These are phyloP conservation scores for Caenorhabditis tropicalis DNA, from an alignment of 1,140 invertebrate species.

Conservation along the genomic window DNA sequence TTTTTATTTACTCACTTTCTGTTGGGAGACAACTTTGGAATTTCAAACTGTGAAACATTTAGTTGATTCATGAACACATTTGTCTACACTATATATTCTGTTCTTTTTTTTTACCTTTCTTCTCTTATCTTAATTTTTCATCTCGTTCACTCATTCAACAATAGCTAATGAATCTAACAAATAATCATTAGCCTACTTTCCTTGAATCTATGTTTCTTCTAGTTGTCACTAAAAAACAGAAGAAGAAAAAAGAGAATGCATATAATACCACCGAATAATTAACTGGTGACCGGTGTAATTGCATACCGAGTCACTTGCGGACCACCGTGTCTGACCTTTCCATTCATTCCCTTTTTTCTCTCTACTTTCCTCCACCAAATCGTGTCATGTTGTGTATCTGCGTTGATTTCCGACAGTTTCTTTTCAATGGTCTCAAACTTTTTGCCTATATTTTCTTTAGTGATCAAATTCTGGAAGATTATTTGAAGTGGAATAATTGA, in stretches of 20 bases:
- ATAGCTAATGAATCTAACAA: not conserved
- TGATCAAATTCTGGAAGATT: constrained; percentile 21
- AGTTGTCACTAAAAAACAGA: not conserved
- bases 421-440: not conserved
- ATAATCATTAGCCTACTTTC: not conserved
- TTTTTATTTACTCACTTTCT: not conserved
- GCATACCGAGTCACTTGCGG: constrained; percentile 38
- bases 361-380: not conserved
- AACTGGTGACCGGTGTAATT: not conserved
- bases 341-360: constrained; percentile 33
- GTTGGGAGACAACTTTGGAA: not conserved
- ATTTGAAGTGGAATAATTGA: constrained; percentile 35
- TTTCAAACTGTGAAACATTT: not conserved
- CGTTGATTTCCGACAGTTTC: not conserved
- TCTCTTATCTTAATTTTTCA: not conserved
- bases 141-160: not conserved
- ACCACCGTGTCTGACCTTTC: constrained; percentile 42
- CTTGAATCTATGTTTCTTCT: not conserved
- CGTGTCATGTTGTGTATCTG: constrained; percentile 1
- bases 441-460: not conserved
- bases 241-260: not conserved
- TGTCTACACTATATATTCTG: not conserved
- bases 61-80: too few relatives aligned
- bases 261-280: constrained; percentile 20
- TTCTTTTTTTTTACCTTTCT: not conserved